Base-by-base conservation (phyloP, 2,888 invertebrate species). In the Cyclophora punctaria region DNA sequence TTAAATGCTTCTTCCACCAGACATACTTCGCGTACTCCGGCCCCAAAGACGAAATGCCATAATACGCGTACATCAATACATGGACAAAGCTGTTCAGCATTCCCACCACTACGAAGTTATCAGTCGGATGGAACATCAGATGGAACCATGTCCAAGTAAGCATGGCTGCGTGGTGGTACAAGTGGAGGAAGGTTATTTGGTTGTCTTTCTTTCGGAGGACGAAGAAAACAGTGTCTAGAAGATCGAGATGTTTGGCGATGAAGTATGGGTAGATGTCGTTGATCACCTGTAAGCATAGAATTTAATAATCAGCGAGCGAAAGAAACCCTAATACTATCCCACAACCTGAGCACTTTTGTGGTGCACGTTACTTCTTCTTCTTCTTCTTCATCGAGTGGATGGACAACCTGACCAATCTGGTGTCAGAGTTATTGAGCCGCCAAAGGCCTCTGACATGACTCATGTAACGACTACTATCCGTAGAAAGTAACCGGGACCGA, bases 1-100 rank as follows among this genome's bases (percentile, higher is more conserved):
- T 96, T 77, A 96, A 90, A 79, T 96, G 94, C 59, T 93, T 94
- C 78, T 96, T 96, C 96, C 95, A 96, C 95, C 95, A 96, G 2
- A 95, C 80, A 69, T 92, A 95, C 67, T 93, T 93, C 46, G 91
- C 91, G 67, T 92, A 93, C 5, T 90, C 74, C 0, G 95, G 94
- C 3, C 96, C 96, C 59, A 95, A 73, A 0, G 94, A 93, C 0
- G 95, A 90, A 56, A 95, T 78, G 44, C 94, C 90, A 70, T 96
- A 96, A 66, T 96, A 96, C 0, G 91, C 83, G 67, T 96, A 96
- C 96, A 96, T 96, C 49, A 95, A 74, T 4, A 95, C 90, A 71
- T 96, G 96, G 0, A 96, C 94, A 47, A 93, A 90, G 3, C 94
- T 93, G 71, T 96, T 95, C 47, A 95, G 78, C 58, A 93, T 80